phyloP scores from a whole-genome alignment of 2,113 vertebrate genomes.

The Arvicanthis niloticus region DNA sequence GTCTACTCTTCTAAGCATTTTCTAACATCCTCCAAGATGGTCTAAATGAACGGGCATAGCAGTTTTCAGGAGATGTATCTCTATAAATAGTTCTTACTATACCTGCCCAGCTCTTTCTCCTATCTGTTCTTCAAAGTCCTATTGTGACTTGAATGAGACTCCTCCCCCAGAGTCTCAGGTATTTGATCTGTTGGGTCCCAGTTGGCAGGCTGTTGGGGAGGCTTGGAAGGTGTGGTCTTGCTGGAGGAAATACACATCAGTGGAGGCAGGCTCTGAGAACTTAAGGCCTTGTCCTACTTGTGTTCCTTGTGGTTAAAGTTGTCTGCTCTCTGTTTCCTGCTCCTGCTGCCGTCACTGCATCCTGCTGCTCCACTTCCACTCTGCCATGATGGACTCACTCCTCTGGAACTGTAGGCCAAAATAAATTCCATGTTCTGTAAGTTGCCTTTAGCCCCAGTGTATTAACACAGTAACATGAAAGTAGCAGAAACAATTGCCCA shows the following conservation, averaged over 20 bases:
- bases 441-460: background rate
- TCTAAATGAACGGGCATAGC: slow-evolving; percentile 22
- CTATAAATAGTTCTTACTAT: slow-evolving; percentile 33
- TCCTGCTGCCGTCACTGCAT: background rate
- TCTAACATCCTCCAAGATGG: background rate
- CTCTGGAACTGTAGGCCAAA: background rate
- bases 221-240: background rate
- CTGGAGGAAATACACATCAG: background rate
- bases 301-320: background rate
- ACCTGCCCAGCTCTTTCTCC: slow-evolving; percentile 23
- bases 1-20: background rate
- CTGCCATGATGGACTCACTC: background rate
- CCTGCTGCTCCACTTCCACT: background rate
- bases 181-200: background rate
- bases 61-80: slow-evolving; percentile 26
- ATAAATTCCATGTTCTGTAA: background rate
- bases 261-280: background rate
- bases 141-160: background rate
- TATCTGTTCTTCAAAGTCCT: slow-evolving; percentile 30
- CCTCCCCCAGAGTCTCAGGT: background rate
- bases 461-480: background rate
- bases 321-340: background rate
- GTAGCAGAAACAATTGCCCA: background rate
- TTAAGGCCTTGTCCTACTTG: background rate
- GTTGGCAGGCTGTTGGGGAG: background rate